Conservation (phyloP, 2,113 vertebrate species). For the Cisticola juncidis region DNA sequence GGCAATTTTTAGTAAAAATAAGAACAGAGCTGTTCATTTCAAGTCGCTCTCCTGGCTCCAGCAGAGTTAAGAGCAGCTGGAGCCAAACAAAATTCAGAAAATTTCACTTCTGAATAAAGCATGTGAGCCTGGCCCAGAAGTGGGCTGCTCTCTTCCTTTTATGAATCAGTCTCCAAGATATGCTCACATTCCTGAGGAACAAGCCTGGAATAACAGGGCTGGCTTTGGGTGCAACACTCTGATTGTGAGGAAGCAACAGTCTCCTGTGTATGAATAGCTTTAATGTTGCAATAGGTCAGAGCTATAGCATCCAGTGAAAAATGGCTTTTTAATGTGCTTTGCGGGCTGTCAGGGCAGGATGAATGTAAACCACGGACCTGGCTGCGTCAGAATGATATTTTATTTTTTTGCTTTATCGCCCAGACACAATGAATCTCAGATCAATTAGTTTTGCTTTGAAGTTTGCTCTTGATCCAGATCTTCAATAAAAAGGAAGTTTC, state of each 20-base stretch:
- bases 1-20: not conserved
- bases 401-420: conserved; percentile 66
- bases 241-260: conserved; percentile 51
- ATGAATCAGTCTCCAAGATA: conserved; percentile 61
- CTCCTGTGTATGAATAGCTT: conserved; percentile 49
- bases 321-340: conserved; percentile 59
- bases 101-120: conserved; percentile 30
- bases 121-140: conserved; percentile 25
- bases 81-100: conserved; percentile 24
- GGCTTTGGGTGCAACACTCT: conserved; percentile 25
- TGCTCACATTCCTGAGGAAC: conserved; percentile 61
- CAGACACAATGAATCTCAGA: conserved; percentile 72
- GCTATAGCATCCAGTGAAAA: conserved; percentile 5
- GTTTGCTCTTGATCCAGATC: conserved; percentile 77
- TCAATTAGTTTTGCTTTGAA: conserved; percentile 77
- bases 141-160: conserved; percentile 49
- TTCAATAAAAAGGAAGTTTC: conserved; percentile 79
- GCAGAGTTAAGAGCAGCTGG: not conserved
- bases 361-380: conserved; percentile 32
- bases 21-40: not conserved
- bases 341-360: conserved; percentile 42
- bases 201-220: conserved; percentile 60
- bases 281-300: conserved; percentile 40
- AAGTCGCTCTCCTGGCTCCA: not conserved
- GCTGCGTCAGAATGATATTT: conserved; percentile 26